A percentile compares a stretch with the other conserved stretches of the same genome.
phyloP scores from a whole-genome alignment of 1,140 invertebrate species.

The Callitettix versicolor region DNA sequence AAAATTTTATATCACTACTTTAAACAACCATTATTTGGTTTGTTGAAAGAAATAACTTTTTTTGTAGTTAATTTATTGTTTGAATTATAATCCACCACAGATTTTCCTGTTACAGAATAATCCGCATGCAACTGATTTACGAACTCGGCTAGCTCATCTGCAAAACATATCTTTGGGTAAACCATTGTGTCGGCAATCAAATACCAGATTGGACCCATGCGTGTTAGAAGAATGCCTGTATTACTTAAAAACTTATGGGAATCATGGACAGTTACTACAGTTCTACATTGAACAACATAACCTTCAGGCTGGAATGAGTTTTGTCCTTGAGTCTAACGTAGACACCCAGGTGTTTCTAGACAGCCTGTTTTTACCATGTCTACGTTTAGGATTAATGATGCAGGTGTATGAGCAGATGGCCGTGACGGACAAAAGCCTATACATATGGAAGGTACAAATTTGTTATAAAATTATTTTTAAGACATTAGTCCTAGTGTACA shows the following conservation, averaged over 20 bases:
- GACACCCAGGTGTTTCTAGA: constrained; percentile 4
- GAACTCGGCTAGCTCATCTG: constrained; percentile 8
- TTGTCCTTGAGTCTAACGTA: neutral
- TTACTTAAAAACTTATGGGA: constrained; percentile 61
- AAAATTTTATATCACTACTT: too few species aligned
- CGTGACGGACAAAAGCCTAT: neutral
- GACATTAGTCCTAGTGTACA: too few species aligned
- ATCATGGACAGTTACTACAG: constrained; percentile 49
- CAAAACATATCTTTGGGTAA: constrained; percentile 1
- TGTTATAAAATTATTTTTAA: too few species aligned
- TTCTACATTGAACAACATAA: constrained; percentile 57
- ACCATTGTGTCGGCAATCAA: constrained; percentile 16
- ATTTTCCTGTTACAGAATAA: constrained; percentile 8
- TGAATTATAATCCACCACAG: too few species aligned
- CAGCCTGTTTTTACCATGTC: constrained; percentile 4
- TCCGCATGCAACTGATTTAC: constrained; percentile 4
- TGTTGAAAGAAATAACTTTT: too few species aligned
- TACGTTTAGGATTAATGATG: neutral
- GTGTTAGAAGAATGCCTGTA: constrained; percentile 61
- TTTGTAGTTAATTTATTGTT: too few species aligned
- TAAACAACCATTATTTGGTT: too few species aligned
- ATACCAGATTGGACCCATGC: constrained; percentile 34
- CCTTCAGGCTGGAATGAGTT: constrained; percentile 27
- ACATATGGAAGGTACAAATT: constrained; percentile 4
- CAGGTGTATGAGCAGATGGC: constrained; percentile 7